These are phyloP conservation scores for Prinia subflava DNA, from an alignment of 2,113 vertebrate species.

Conservation along the genomic window DNA sequence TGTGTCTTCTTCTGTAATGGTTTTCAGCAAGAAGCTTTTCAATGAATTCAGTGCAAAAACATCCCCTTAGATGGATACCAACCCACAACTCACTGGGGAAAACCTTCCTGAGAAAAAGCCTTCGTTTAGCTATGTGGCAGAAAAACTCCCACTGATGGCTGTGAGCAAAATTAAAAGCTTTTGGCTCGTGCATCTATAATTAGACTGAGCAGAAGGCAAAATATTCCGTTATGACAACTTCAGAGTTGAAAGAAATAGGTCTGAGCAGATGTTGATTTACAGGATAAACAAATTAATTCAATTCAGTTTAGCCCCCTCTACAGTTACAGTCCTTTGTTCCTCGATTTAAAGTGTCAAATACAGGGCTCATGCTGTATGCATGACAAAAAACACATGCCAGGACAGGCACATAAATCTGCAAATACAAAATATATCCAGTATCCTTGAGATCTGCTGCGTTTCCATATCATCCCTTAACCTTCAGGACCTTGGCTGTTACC, in stretches of 20 bases:
- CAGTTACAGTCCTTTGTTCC: constrained; percentile 9
- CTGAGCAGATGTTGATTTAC: constrained; percentile 38
- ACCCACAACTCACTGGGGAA: not conserved
- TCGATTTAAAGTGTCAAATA: not conserved
- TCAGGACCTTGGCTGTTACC: not conserved
- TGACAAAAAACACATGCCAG: constrained; percentile 28
- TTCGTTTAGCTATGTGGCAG: not conserved
- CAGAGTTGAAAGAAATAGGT: constrained; percentile 15
- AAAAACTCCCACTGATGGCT: not conserved
- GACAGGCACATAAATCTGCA: constrained; percentile 2
- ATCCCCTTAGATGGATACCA: not conserved
- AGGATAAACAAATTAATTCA: constrained; percentile 51
- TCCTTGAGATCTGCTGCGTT: not conserved
- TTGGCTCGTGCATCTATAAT: not conserved
- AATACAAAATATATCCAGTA: not conserved
- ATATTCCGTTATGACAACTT: constrained; percentile 1
- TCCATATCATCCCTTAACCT: not conserved
- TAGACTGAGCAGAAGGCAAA: constrained; percentile 44
- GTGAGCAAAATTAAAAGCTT: not conserved
- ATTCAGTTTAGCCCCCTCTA: not conserved
- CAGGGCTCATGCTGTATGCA: not conserved
- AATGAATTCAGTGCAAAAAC: not conserved
- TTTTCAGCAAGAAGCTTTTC: not conserved
- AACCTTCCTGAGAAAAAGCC: not conserved
- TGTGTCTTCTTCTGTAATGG: not conserved